Evolutionary conservation across 2,888 invertebrate species (phyloP).

Genomic region (Frankliniella intonsa): DNA sequence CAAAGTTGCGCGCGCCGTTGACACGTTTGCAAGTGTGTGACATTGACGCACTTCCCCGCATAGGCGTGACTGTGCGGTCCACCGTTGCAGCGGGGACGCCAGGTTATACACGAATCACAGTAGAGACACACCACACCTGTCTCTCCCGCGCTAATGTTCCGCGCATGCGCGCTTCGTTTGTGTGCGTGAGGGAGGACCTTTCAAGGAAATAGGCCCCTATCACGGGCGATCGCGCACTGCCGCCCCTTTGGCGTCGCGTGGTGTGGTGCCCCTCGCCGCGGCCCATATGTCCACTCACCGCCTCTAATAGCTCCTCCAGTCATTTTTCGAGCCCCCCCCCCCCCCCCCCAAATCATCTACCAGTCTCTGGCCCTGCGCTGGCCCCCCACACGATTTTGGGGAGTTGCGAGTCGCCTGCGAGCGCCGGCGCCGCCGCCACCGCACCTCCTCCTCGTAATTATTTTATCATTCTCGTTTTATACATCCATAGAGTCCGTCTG

Average conservation of each 20-base stretch:
- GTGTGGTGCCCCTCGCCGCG: background rate
- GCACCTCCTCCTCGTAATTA: slow-evolving; percentile 43
- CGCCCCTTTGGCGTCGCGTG: slow-evolving; percentile 35
- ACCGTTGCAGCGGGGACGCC: too few relatives aligned
- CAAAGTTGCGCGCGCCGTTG: too few relatives aligned
- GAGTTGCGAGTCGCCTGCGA: too few relatives aligned
- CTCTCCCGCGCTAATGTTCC: too few relatives aligned
- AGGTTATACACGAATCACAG: too few relatives aligned
- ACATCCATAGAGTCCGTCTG: background rate
- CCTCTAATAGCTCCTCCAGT: background rate
- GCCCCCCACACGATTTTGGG: too few relatives aligned
- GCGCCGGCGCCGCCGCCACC: slow-evolving; percentile 36
- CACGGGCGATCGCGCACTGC: slow-evolving; percentile 30
- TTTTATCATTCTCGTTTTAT: slow-evolving; percentile 39
- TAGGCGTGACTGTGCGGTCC: too few relatives aligned
- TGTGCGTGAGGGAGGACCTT: background rate
- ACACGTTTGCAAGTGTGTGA: too few relatives aligned
- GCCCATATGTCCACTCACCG: background rate
- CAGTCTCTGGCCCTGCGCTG: too few relatives aligned
- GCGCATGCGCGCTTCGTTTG: background rate
- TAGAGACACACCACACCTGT: too few relatives aligned
- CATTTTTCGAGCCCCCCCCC: background rate
- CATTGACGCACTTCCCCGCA: too few relatives aligned
- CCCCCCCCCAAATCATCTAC: slow-evolving; percentile 35
- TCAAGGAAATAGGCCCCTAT: slow-evolving; percentile 32